Base-by-base conservation (phyloP, 2,888 invertebrate genomes). In the Ormyrus nitidulus region DNA sequence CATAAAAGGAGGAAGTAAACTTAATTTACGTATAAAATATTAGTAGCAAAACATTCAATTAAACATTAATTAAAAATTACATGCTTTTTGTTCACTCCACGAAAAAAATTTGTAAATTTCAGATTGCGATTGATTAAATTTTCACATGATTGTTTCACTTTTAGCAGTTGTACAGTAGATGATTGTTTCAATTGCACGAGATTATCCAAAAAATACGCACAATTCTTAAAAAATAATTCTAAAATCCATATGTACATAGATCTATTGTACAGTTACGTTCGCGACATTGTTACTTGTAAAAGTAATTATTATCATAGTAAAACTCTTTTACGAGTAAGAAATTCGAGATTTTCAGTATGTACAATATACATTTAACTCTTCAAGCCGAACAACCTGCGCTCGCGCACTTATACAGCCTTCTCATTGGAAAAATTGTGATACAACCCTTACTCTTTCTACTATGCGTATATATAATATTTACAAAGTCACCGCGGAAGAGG, bases 401-500 rank as follows among this genome's bases (percentile, higher is more conserved):
- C 9, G 51, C 49, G 61, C 64, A 8, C 56, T 56, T 74, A 68
- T 56, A 62, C 62, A 69, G 68, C 74, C 62, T 64, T 74, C 53
- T 58, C 19, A 8, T 72, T 79, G 49, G 34, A 66, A 79, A 71
- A 64, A 69, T 34, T 49, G 69, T 69, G 19, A 49, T 48, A 69
- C 56, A 77, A 62, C 59, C 48, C 54, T 76, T 61, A 13, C 46
- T n/a, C 46, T 46, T 51, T 8, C 44, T 77, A 48, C 34, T 10
- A 8, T 34, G 62, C 69, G 44, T 62, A 69, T 56, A 54, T 54
- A 59, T 34, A 34, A 34, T n/a, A 70, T 77, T 77, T 77, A 69
- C 76, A 77, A 76, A 76, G 62, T 75, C 75, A 75, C 53, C 75
- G 53, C 13, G 19, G 34, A 74, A 19, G 65, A 74, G 56, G 13